Percentiles rank a stretch among this genome's conserved stretches.
Evolutionary conservation across 2,113 vertebrate species (phyloP).

Genomic region (Phylloscopus trochilus): DNA sequence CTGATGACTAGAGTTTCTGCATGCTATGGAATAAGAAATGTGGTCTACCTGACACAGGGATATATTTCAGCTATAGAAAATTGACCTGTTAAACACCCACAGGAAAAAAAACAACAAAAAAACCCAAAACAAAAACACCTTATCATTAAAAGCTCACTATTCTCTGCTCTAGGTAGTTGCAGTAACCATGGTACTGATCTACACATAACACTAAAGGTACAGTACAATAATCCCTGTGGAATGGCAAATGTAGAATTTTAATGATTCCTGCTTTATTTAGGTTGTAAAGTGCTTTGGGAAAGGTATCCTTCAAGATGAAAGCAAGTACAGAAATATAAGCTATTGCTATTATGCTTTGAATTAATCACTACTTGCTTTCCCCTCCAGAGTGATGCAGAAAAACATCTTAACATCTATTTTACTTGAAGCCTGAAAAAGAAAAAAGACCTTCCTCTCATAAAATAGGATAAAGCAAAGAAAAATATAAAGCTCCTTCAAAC

Average conservation of each 20-base stretch:
- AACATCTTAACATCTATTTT: slow-evolving; percentile 13
- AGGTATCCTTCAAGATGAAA: slow-evolving; percentile 47
- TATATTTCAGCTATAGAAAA: not conserved
- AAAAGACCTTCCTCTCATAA: not conserved
- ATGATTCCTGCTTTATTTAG: slow-evolving; percentile 40
- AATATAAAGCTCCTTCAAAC: not conserved
- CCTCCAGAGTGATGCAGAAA: slow-evolving; percentile 7
- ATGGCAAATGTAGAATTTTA: slow-evolving; percentile 33
- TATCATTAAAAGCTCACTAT: not conserved
- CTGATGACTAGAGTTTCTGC: not conserved
- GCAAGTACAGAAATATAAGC: slow-evolving; percentile 6
- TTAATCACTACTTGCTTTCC: slow-evolving; percentile 37
- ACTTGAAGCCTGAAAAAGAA: not conserved
- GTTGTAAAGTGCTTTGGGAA: slow-evolving; percentile 38
- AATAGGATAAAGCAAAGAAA: not conserved
- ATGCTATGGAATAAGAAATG: not conserved
- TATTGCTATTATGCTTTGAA: slow-evolving; percentile 31
- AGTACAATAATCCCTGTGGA: not conserved
- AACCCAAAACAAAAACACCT: too few species aligned
- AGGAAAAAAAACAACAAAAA: not conserved
- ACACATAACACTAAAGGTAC: not conserved
- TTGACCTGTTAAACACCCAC: not conserved
- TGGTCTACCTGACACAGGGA: not conserved
- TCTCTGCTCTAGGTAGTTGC: not conserved
- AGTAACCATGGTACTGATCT: slow-evolving; percentile 1